Evolutionary conservation across 1,140 invertebrate genomes (phyloP), one percentile per base, ranked within the genome.

Genomic region (Cotesia vestalis): DNA sequence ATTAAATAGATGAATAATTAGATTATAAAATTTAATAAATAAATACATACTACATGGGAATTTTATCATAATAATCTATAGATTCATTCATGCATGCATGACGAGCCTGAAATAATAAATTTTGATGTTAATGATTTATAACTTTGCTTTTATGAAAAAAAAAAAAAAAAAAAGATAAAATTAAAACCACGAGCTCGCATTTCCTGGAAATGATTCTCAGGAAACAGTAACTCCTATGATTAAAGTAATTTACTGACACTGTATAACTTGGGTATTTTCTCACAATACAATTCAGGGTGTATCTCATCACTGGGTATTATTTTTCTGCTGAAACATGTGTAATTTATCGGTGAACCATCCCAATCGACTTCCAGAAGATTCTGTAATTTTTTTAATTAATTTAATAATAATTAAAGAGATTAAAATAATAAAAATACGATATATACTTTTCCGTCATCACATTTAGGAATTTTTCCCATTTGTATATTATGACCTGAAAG

Each of bases 401-500:
- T 27, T 27, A 27, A 27, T 27, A 27, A 46, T 46, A 46, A 46
- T 46, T 46, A 46, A 46, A 27, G 60, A 34, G 35, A 3, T 57
- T 36, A 36, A 71, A 66, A 36, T 34, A 34, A 59, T 46, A 8
- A 68, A 72, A 57, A 69, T 72, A 62, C 55, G 52, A 36, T 51
- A 52, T 73, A 59, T 72, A 94, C 93, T 83, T 91, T 89, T 69
- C 88, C 93, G 87, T 94, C 89, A 81, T 95, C 93, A 82, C 93
- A 95, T 14, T 85, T 69, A 4, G 75, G 46, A 69, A 86, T 83
- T 35, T 79, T 69, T 2, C 91, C 91, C 91, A 92, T 92, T 77
- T 83, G 80, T 53, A 91, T 46, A 8, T 0, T 38, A 63, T 75
- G 46, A 35, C 17, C 6, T 1, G n/a, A 20, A 3, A 51, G 9